A percentile compares a stretch with the other conserved stretches of the same genome.
These are phyloP conservation scores for Phyllotis vaccarum DNA, from an alignment of 2,797 vertebrate species.

Conservation along the genomic window DNA sequence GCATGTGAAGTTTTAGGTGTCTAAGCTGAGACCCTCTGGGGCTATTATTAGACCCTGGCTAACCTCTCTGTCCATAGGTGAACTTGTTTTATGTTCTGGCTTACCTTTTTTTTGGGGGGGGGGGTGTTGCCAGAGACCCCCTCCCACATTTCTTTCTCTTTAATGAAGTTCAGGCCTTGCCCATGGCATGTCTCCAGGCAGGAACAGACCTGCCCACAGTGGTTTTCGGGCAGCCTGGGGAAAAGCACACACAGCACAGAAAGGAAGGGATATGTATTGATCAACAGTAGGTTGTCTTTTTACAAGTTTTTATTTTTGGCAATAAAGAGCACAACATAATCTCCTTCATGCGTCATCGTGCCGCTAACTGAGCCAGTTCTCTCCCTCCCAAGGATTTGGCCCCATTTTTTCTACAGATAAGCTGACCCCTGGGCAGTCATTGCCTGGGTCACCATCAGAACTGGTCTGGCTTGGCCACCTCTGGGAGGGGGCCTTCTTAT, in stretches of 20 bases:
- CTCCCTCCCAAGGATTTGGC: not conserved
- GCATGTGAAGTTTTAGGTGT: not conserved
- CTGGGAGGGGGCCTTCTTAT: conserved; percentile 41
- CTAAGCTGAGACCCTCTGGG: not conserved
- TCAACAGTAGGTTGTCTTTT: conserved; percentile 79
- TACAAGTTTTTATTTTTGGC: conserved; percentile 86
- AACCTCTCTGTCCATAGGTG: not conserved
- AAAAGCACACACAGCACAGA: conserved; percentile 43
- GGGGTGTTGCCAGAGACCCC: not conserved
- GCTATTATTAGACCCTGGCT: not conserved
- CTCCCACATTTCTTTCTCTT: not conserved
- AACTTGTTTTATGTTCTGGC: conserved; percentile 1
- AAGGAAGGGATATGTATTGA: conserved; percentile 87
- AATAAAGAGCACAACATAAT: conserved; percentile 86
- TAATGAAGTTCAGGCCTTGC: not conserved
- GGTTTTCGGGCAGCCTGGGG: conserved; percentile 45
- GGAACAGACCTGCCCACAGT: not conserved
- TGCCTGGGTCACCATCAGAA: conserved; percentile 16
- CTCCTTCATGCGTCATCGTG: conserved; percentile 81
- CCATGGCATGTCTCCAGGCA: not conserved
- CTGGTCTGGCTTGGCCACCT: conserved; percentile 23
- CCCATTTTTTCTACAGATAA: not conserved
- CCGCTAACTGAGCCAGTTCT: conserved; percentile 64
- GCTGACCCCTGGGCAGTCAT: not conserved
- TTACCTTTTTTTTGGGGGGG: not conserved